Evolutionary conservation across 1,140 invertebrate genomes (phyloP), one percentile per base, ranked within the genome.

Genomic region (Listronotus oregonensis): DNA sequence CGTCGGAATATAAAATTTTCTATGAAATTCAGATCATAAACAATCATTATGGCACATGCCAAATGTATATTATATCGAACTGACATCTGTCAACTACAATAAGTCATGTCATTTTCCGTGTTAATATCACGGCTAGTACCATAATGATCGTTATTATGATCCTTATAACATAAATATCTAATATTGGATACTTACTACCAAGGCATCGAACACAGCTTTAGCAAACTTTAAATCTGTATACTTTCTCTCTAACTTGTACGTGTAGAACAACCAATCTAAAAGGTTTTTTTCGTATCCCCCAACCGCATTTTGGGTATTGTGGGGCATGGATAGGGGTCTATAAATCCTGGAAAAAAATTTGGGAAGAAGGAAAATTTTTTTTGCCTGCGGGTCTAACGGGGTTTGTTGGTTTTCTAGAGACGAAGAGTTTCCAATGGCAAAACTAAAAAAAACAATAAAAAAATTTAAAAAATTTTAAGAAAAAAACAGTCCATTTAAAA

Each of bases 261-360:
- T 96, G 72, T 95, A 95, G n/a, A 81, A 86, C 0, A 97, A 80
- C 94, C 94, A 96, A 58, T 94, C 88, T 0, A 96, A 78, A 10
- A 97, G 80, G 0, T 86, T 84, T 67, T 87, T 84, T 74, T 95
- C 92, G 59, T 92, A 84, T 0, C n/a, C 91, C 94, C 10, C 93
- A 73, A 6, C 94, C 94, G 64, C 87, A 79, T 78, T 95, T 95
- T 1, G 91, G 89, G 71, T 90, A 90, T 79, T 96, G 95, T 2
- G 92, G 89, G 0, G 92, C 92, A 83, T 97, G 95, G 46, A 92
- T 90, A 71, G 96, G 95, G 11, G 77, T 97, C 95, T 5, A 95
- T 84, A 64, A 97, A 88, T 4, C 95, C 95, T 6, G 94, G 94
- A 70, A 93, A 6, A 96, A 72, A 76, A 95, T 90, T 80, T 95